Conservation (phyloP, 2,797 vertebrate species). For the Tamandua tetradactyla region DNA sequence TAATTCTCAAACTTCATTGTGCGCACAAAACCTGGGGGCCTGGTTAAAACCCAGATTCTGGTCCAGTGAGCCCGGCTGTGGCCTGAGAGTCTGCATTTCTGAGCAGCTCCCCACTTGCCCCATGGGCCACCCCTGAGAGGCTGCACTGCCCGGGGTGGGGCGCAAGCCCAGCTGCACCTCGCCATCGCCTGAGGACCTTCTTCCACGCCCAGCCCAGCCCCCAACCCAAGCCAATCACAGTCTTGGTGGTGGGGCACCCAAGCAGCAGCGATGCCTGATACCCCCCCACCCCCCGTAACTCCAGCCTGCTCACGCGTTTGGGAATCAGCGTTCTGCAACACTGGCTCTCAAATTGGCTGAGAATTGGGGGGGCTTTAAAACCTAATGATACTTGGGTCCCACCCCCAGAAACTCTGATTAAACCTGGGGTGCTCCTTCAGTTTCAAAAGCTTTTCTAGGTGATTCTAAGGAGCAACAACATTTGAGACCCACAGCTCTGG, state of each 20-base stretch:
- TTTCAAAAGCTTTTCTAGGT: not conserved
- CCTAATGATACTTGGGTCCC: not conserved
- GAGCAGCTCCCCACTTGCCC: too few relatives aligned
- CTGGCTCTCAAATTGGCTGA: not conserved
- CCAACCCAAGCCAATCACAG: not conserved
- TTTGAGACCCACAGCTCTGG: not conserved
- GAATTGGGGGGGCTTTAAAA: not conserved
- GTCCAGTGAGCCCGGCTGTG: too few relatives aligned
- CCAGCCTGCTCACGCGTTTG: not conserved
- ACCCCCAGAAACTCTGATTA: not conserved
- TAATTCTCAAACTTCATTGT: not conserved
- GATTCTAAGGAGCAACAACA: not conserved
- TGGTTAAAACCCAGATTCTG: not conserved
- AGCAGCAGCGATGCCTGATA: too few relatives aligned
- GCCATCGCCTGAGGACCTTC: not conserved
- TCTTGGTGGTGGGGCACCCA: not conserved
- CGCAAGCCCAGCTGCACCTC: not conserved
- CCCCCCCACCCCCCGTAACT: fast-evolving
- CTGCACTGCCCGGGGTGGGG: not conserved
- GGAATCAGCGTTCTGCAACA: too few relatives aligned
- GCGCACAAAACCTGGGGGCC: not conserved
- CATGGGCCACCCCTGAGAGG: too few relatives aligned
- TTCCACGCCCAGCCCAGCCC: not conserved
- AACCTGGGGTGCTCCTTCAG: not conserved
- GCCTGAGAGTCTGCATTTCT: too few relatives aligned